Evolutionary conservation across 2,888 invertebrate genomes (phyloP).

Genomic region (Latheticus oryzae): DNA sequence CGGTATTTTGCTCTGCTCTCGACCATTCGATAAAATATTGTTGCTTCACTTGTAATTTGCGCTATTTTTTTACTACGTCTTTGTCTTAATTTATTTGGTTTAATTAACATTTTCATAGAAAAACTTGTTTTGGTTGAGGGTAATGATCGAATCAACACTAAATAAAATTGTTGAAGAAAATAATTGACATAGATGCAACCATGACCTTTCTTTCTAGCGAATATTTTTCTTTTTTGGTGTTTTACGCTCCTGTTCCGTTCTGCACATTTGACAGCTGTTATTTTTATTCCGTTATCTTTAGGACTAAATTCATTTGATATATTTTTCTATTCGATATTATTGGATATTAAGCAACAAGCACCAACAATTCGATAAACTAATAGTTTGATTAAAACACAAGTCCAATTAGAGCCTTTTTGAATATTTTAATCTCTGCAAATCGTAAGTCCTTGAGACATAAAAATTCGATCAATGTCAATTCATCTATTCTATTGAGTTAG

Average conservation of each 20-base stretch:
- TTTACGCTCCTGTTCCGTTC: constrained; percentile 4
- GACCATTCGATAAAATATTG: constrained; percentile 56
- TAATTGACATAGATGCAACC: not conserved
- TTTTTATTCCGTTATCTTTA: constrained; percentile 22
- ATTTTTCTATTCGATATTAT: no score
- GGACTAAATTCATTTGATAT: not conserved
- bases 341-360: no score
- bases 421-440: no score
- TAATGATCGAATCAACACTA: no score
- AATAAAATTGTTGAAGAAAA: no score
- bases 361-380: no score
- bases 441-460: constrained; percentile 20
- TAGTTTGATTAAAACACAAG: no score
- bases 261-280: constrained; percentile 20
- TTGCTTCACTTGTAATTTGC: constrained; percentile 19
- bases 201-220: constrained; percentile 13
- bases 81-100: no score
- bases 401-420: no score
- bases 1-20: constrained; percentile 60
- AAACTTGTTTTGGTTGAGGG: no score
- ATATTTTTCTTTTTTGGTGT: constrained; percentile 5
- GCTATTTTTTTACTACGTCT: constrained; percentile 5
- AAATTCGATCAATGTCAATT: constrained; percentile 29
- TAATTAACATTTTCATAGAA: no score
- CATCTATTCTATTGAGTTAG: no score